phyloP scores from a whole-genome alignment of 2,113 vertebrate genomes.

The Platycercus adscitus region DNA sequence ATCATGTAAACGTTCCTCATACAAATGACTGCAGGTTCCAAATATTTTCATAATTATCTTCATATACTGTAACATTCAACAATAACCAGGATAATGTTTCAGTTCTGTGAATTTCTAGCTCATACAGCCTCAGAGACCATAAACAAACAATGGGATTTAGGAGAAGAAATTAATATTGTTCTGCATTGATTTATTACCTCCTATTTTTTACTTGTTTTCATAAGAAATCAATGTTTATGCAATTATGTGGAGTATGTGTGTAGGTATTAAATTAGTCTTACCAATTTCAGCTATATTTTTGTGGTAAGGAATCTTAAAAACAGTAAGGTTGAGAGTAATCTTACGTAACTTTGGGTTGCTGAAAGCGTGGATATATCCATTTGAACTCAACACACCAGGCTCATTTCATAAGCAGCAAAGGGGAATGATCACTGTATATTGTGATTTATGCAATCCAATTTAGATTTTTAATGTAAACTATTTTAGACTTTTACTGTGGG shows the following conservation, averaged over 20 bases:
- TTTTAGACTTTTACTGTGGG: not conserved
- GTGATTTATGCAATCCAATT: not conserved
- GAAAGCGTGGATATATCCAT: not conserved
- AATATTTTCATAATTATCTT: slow-evolving; percentile 3
- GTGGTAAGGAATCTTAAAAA: not conserved
- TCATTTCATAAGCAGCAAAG: not conserved
- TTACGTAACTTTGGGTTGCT: not conserved
- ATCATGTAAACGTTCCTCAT: not conserved
- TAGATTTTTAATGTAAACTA: not conserved
- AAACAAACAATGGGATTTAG: slow-evolving; percentile 13
- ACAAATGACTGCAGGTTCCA: not conserved
- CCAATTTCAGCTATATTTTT: not conserved
- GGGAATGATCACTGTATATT: not conserved
- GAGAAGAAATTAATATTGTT: slow-evolving; percentile 28
- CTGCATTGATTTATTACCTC: slow-evolving; percentile 57
- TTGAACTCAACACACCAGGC: not conserved
- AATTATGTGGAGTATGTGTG: not conserved
- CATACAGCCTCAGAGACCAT: not conserved
- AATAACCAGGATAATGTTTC: not conserved
- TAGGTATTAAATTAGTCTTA: slow-evolving; percentile 41
- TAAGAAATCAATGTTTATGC: not conserved
- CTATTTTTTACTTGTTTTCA: slow-evolving; percentile 51
- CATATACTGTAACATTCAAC: not conserved
- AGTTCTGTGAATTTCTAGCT: slow-evolving; percentile 7
- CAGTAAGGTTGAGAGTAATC: not conserved